Evolutionary conservation across 2,113 vertebrate species (phyloP).

Genomic region (Callithrix jacchus): DNA sequence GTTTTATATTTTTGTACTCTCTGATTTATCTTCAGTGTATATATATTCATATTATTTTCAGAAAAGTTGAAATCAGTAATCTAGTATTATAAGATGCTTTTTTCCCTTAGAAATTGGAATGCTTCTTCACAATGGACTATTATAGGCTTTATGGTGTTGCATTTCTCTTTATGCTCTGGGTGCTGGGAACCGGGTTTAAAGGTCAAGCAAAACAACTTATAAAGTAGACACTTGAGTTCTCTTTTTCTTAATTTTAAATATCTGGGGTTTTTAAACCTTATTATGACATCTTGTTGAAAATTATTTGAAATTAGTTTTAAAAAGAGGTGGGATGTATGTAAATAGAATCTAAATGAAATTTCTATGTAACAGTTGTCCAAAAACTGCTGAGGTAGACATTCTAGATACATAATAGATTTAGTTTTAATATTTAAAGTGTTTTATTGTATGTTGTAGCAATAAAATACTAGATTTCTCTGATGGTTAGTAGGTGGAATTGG

Average conservation of each 20-base stretch:
- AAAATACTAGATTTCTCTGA: slow-evolving; percentile 11
- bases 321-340: neutral
- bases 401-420: slow-evolving; percentile 5
- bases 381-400: neutral
- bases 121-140: neutral
- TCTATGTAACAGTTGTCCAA: neutral
- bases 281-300: neutral
- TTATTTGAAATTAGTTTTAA: neutral
- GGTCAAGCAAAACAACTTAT: neutral
- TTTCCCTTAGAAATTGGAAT: neutral
- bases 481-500: neutral
- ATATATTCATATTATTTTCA: neutral
- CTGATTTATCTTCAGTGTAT: neutral
- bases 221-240: neutral
- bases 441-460: neutral
- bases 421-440: slow-evolving; percentile 29
- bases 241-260: neutral
- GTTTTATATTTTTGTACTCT: neutral
- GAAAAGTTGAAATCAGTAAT: neutral
- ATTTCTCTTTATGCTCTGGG: neutral
- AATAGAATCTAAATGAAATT: neutral
- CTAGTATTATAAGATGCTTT: neutral
- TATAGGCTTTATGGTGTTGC: neutral
- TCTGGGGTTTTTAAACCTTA: slow-evolving; percentile 6
- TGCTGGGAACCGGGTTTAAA: neutral